Conservation (phyloP, 2,113 vertebrate genomes). For the Lethenteron reissneri region DNA sequence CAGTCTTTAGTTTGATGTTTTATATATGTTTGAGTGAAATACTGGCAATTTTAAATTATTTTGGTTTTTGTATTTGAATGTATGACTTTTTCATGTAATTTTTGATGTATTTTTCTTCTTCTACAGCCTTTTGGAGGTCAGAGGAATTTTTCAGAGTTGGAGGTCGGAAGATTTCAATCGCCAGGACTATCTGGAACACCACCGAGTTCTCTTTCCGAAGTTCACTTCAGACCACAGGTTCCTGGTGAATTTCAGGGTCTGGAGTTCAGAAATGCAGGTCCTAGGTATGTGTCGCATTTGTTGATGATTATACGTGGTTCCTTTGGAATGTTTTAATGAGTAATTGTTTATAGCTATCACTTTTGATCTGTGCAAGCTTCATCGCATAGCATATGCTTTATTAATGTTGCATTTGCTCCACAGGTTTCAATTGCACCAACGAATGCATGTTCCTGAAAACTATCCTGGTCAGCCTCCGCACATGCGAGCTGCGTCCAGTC, state of each 20-base stretch:
- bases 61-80: slow-evolving; percentile 14
- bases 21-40: background rate
- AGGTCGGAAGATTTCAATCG: background rate
- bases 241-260: slow-evolving; percentile 3
- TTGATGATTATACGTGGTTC: too few relatives aligned
- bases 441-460: slow-evolving; percentile 33
- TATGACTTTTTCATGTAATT: background rate
- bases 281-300: background rate
- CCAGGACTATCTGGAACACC: background rate
- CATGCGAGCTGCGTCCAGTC: slow-evolving; percentile 24
- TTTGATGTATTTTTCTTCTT: background rate
- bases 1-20: too few relatives aligned
- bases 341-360: too few relatives aligned
- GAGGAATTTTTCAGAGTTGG: background rate
- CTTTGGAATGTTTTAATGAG: too few relatives aligned
- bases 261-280: slow-evolving; percentile 4
- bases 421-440: too few relatives aligned
- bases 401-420: too few relatives aligned
- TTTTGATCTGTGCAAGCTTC: too few relatives aligned
- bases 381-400: too few relatives aligned
- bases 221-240: background rate
- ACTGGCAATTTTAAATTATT: slow-evolving; percentile 23
- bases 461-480: slow-evolving; percentile 36
- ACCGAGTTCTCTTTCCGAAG: background rate
- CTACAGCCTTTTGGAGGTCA: slow-evolving; percentile 3